Percentiles rank a stretch among this genome's conserved stretches.
Evolutionary conservation across 2,797 vertebrate genomes (phyloP).

Genomic region (Clamator glandarius): DNA sequence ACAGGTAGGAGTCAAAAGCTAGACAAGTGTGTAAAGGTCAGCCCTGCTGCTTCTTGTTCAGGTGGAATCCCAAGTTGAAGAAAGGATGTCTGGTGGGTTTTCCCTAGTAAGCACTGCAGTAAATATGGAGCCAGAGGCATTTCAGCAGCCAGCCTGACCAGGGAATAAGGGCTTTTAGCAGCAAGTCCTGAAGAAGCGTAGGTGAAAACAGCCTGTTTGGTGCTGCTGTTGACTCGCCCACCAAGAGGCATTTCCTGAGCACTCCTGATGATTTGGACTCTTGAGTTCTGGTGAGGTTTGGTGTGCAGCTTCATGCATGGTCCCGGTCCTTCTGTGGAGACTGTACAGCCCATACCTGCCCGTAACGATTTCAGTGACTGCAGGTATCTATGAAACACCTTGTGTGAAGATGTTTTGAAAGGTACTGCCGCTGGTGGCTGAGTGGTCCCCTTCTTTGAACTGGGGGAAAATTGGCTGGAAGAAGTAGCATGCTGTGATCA

Average conservation of each 20-base stretch:
- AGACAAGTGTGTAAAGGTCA: fast-evolving
- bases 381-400: background rate
- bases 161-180: background rate
- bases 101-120: background rate
- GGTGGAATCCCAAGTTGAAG: background rate
- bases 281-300: background rate
- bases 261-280: background rate
- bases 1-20: background rate
- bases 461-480: background rate
- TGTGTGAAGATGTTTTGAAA: background rate
- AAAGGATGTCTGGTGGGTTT: background rate
- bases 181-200: background rate
- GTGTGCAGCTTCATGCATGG: background rate
- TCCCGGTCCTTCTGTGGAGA: background rate
- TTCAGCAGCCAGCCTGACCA: background rate
- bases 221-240: background rate
- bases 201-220: background rate
- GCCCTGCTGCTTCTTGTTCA: background rate
- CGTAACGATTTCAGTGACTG: background rate
- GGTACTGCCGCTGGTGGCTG: background rate
- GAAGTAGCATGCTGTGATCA: background rate
- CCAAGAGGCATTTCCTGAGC: background rate
- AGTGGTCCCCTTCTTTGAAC: background rate
- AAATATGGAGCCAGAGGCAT: background rate
- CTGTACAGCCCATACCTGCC: background rate